These are phyloP conservation scores for Polypterus senegalus DNA, from an alignment of 2,113 vertebrate genomes.

Conservation along the genomic window DNA sequence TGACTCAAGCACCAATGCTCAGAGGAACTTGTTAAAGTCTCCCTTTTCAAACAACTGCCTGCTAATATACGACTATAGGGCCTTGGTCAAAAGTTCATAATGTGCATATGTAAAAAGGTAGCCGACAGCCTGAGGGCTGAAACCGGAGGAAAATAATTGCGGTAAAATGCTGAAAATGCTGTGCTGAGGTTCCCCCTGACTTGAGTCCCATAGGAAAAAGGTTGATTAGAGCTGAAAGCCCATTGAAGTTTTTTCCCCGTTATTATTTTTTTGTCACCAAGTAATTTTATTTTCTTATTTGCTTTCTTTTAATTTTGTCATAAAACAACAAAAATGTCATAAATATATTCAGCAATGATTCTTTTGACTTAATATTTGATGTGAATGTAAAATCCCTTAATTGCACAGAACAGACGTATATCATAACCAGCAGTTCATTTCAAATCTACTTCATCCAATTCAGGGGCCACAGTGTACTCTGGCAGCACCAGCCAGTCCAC, in stretches of 20 bases:
- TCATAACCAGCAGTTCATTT: too few relatives aligned
- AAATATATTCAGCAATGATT: too few relatives aligned
- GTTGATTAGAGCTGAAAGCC: constrained; percentile 55
- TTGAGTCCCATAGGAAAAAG: constrained; percentile 50
- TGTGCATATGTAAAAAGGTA: constrained; percentile 99
- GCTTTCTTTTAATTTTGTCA: too few relatives aligned
- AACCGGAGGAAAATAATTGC: constrained; percentile 95
- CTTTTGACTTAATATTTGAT: too few relatives aligned
- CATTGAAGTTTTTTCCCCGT: constrained; percentile 61
- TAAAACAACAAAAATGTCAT: too few relatives aligned
- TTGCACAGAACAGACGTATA: too few relatives aligned
- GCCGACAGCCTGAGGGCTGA: constrained; percentile 85
- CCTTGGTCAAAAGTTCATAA: constrained; percentile 92
- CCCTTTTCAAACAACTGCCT: constrained; percentile 59
- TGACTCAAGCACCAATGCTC: constrained; percentile 71
- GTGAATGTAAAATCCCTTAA: too few relatives aligned
- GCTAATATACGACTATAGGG: constrained; percentile 78
- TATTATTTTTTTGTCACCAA: constrained; percentile 36
- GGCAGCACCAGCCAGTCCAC: too few relatives aligned
- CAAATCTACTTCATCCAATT: too few relatives aligned
- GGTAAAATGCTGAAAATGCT: constrained; percentile 89
- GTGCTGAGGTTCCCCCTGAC: constrained; percentile 59
- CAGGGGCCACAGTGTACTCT: too few relatives aligned
- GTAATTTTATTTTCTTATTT: too few relatives aligned
- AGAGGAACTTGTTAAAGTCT: constrained; percentile 91